phyloP scores from a whole-genome alignment of 2,888 invertebrate genomes.

The Acrobasis consociella region DNA sequence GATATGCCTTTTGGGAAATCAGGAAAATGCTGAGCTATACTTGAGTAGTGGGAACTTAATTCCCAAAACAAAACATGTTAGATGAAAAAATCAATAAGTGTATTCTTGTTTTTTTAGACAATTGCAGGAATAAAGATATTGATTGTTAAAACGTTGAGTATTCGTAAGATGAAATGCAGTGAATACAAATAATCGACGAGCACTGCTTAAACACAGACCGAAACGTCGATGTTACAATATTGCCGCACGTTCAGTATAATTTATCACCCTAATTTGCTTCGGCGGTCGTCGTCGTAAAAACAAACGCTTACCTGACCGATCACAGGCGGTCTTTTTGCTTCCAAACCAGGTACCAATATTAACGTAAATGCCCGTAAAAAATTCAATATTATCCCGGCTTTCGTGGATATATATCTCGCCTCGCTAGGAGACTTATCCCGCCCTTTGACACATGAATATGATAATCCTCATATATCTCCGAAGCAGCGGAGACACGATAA shows the following conservation, averaged over 20 bases:
- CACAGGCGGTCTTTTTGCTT: slow-evolving; percentile 23
- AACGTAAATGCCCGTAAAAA: slow-evolving; percentile 14
- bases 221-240: background rate
- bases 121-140: too few species aligned
- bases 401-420: slow-evolving; percentile 7
- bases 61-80: too few species aligned
- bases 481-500: background rate
- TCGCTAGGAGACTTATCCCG: slow-evolving; percentile 23
- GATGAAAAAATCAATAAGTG: too few species aligned
- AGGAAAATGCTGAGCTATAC: too few species aligned
- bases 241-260: slow-evolving; percentile 10
- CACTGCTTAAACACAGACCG: background rate
- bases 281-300: slow-evolving; percentile 37
- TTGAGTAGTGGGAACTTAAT: too few species aligned
- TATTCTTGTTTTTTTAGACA: too few species aligned
- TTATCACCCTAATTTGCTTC: slow-evolving; percentile 11
- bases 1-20: too few species aligned
- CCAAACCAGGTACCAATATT: slow-evolving; percentile 22
- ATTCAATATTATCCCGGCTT: slow-evolving; percentile 17
- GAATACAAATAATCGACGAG: background rate
- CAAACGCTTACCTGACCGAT: slow-evolving; percentile 41
- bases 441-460: slow-evolving; percentile 48
- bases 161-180: too few species aligned
- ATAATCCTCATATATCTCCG: slow-evolving; percentile 40
- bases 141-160: too few species aligned